Conservation (phyloP, 1,140 invertebrate species). For the Bombus turneri region DNA sequence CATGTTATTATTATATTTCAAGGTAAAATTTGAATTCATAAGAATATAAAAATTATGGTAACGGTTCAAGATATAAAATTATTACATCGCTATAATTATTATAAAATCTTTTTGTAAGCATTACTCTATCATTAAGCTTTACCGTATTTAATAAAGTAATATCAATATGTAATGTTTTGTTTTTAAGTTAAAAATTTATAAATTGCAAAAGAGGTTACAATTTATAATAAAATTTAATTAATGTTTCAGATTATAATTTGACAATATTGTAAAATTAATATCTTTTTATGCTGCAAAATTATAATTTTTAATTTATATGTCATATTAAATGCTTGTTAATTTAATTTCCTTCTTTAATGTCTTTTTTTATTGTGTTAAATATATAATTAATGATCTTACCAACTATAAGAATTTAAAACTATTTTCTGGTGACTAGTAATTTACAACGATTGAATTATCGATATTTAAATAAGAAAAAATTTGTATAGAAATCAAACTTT, state of each 20-base stretch:
- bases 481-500: neutral
- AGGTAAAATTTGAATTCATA: neutral
- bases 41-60: neutral
- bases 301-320: neutral
- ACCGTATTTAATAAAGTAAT: neutral
- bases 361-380: neutral
- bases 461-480: neutral
- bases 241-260: neutral
- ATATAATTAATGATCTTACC: neutral
- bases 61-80: neutral
- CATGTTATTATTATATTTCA: neutral
- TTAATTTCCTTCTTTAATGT: neutral
- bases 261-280: neutral
- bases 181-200: neutral
- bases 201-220: neutral
- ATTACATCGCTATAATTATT: neutral
- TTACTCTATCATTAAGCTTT: neutral
- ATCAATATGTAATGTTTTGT: neutral
- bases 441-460: neutral
- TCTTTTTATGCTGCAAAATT: neutral
- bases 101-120: neutral
- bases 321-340: neutral
- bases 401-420: slow-evolving; percentile 4
- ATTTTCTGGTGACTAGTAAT: neutral
- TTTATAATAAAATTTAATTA: slow-evolving; percentile 11